A percentile compares a stretch with the other conserved stretches of the same genome.
phyloP scores from a whole-genome alignment of 2,797 vertebrate genomes.

The Chloroceryle inda region DNA sequence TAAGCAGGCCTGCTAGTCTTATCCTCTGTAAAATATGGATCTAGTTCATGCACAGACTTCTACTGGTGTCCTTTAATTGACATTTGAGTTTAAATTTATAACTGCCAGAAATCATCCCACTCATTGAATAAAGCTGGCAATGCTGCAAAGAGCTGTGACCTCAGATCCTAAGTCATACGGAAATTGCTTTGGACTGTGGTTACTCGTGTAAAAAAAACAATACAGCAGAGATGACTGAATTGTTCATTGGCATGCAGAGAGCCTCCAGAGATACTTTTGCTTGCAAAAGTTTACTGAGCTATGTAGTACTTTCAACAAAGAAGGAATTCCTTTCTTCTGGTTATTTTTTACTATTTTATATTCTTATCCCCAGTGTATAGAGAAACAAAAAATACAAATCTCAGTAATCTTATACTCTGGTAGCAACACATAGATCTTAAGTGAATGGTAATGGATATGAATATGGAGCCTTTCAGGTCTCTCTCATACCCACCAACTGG shows the following conservation, averaged over 20 bases:
- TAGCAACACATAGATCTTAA: not conserved
- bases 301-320: not conserved
- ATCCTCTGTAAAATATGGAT: constrained; percentile 15
- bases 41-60: not conserved
- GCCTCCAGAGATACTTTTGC: not conserved
- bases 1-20: not conserved
- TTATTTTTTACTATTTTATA: not conserved
- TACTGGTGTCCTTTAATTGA: constrained; percentile 45
- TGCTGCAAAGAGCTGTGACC: not conserved
- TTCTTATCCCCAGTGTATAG: not conserved
- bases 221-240: constrained; percentile 23
- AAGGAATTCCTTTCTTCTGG: not conserved
- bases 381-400: not conserved
- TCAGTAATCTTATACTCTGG: not conserved
- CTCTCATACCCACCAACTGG: constrained; percentile 5
- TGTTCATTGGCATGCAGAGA: not conserved
- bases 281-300: not conserved
- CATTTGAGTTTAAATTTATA: constrained; percentile 58
- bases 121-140: constrained; percentile 31
- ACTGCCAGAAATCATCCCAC: constrained; percentile 38
- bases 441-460: not conserved
- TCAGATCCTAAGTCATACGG: not conserved
- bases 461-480: not conserved
- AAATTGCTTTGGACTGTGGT: constrained; percentile 13
- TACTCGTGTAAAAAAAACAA: not conserved